Evolutionary conservation across 1,140 invertebrate species (phyloP).

Genomic region (Branchinecta lynchi): DNA sequence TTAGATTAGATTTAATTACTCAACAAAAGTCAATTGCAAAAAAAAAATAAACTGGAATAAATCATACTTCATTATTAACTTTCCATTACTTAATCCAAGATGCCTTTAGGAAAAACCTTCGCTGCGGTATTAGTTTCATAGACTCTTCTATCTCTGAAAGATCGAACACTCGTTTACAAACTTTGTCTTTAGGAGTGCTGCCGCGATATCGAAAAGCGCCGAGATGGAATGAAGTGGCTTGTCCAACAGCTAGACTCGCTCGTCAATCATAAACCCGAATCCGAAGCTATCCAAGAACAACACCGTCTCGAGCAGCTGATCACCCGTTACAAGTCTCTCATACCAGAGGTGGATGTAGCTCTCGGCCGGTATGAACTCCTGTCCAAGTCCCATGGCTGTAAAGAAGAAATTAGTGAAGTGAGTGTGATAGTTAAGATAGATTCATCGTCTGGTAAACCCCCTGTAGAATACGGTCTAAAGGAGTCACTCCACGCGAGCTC

Average conservation of each 20-base stretch:
- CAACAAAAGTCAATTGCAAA: too few relatives aligned
- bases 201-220: conserved; percentile 67
- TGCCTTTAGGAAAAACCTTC: too few relatives aligned
- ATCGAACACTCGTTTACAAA: background rate
- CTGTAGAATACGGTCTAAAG: too few relatives aligned
- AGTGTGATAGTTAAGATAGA: conserved; percentile 16
- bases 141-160: too few relatives aligned
- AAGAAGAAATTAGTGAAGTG: conserved; percentile 69
- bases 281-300: conserved; percentile 51
- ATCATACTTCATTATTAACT: too few relatives aligned
- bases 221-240: conserved; percentile 87
- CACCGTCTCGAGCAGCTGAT: conserved; percentile 64
- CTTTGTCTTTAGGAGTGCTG: conserved; percentile 51
- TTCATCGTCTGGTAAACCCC: too few relatives aligned
- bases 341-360: conserved; percentile 78
- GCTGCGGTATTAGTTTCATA: too few relatives aligned
- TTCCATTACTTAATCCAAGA: too few relatives aligned
- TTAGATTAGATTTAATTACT: too few relatives aligned
- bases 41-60: too few relatives aligned
- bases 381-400: conserved; percentile 78
- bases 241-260: conserved; percentile 75
- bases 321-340: conserved; percentile 68
- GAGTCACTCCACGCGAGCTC: too few relatives aligned
- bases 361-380: conserved; percentile 80
- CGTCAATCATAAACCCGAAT: conserved; percentile 58